Evolutionary conservation across 2,113 vertebrate species (phyloP).

Genomic region (Centropus bengalensis): DNA sequence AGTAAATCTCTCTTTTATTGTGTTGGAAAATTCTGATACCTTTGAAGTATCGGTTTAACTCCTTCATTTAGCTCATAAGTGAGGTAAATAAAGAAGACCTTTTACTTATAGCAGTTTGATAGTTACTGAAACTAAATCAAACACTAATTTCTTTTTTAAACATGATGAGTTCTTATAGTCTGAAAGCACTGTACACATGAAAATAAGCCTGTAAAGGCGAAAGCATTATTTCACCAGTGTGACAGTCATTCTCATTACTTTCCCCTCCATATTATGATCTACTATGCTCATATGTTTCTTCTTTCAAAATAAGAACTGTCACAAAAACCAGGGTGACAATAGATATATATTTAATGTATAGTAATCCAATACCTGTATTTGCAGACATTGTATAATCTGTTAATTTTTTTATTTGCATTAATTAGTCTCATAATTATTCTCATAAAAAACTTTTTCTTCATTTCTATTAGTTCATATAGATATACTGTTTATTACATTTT

Average conservation of each 20-base stretch:
- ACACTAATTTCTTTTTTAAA: neutral
- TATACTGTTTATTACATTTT: neutral
- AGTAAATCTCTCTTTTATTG: neutral
- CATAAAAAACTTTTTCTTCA: fast-evolving
- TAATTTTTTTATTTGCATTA: neutral
- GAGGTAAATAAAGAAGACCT: neutral
- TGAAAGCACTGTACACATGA: neutral
- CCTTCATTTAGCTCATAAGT: neutral
- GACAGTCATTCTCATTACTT: neutral
- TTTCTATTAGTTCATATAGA: neutral
- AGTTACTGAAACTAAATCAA: neutral
- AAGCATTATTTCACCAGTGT: neutral
- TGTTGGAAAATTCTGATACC: neutral
- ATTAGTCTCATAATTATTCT: neutral
- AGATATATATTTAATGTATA: neutral
- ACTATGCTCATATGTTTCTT: neutral
- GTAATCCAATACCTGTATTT: neutral
- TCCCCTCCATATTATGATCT: neutral
- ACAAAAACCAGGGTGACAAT: neutral
- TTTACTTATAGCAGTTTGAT: neutral
- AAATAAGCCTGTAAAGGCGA: neutral
- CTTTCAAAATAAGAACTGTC: neutral
- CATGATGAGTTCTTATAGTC: neutral
- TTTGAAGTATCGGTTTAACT: neutral
- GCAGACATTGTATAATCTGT: neutral